Percentiles rank a stretch among this genome's conserved stretches.
phyloP scores from a whole-genome alignment of 2,888 invertebrate genomes.

The Nomada goodeniana region DNA sequence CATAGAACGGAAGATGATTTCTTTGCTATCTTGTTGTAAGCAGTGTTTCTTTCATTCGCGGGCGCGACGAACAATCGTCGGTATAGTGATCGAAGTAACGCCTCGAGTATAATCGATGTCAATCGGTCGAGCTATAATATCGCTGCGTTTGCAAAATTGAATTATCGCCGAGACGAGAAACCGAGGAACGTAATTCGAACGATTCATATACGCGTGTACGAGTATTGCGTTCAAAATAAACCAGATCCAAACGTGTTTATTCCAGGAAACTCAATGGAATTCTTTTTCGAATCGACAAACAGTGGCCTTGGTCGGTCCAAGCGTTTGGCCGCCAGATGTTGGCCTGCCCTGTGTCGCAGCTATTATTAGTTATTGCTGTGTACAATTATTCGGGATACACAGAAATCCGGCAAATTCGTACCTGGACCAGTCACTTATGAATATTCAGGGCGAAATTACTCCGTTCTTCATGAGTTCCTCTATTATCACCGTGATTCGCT shows the following conservation, averaged over 20 bases:
- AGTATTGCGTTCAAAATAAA: neutral
- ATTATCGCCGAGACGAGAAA: neutral
- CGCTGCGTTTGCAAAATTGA: too few relatives aligned
- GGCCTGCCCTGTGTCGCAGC: constrained; percentile 9
- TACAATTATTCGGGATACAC: constrained; percentile 39
- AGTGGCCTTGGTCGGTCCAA: constrained; percentile 31
- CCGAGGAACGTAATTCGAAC: neutral
- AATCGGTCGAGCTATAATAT: too few relatives aligned
- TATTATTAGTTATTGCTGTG: constrained; percentile 49
- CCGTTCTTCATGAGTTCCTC: constrained; percentile 40
- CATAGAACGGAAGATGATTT: too few relatives aligned
- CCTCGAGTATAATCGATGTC: neutral
- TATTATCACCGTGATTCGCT: constrained; percentile 34
- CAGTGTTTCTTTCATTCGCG: too few relatives aligned
- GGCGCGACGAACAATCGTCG: too few relatives aligned
- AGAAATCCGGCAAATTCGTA: constrained; percentile 40
- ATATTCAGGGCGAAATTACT: constrained; percentile 44
- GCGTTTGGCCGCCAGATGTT: constrained; percentile 51
- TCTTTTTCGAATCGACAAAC: constrained; percentile 20
- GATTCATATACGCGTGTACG: neutral
- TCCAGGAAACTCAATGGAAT: constrained; percentile 25
- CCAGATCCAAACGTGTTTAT: neutral
- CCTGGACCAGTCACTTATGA: constrained; percentile 25
- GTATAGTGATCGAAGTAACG: too few relatives aligned
- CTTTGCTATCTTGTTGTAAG: too few relatives aligned